Base-by-base conservation (phyloP, 2,797 vertebrate genomes). In the Pitangus sulphuratus region DNA sequence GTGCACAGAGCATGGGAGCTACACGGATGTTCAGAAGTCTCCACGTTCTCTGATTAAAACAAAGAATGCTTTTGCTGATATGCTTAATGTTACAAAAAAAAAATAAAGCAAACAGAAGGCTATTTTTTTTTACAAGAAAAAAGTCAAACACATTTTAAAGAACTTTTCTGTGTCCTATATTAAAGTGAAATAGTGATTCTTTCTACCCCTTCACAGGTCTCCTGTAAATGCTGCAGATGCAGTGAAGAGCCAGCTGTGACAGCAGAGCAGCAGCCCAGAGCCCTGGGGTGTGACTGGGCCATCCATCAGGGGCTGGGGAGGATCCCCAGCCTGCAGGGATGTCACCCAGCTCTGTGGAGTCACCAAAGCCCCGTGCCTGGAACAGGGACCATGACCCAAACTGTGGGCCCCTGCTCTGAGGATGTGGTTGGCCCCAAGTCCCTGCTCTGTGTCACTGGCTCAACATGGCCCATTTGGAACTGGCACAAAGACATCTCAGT, bases 401-500 rank as follows among this genome's bases (percentile, higher is more conserved):
- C 39, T 51, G 72, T 69, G 44, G 44, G 53, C 24, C 57, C 21
- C 42, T 61, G 64, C 44, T 6, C 50, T 16, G 22, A 35, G 40
- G 24, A 42, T 30, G 39, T n/a, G 65, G 35, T 22, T 8, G 3
- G 65, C 33, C 31, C 47, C 0, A 75, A 54, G 72, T 65, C 76
- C 50, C 33, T 75, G 47, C 26, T 78, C 47, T 35, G 50, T 18
- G 35, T 61, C 58, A 33, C 4, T 61, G 82, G 68, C 61, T 70
- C 69, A 44, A 15, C 47, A 11, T 39, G 70, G 69, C 85, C 84
- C 70, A 45, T 71, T 75, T 79, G 54, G 62, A 94, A 74, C 44
- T 3, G 28, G 65, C 65, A 72, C 72, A 93, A 81, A 91, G 65
- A 19, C 51, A 64, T 33, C 65, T 72, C 76, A 74, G 68, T 14